Evolutionary conservation across 1,140 invertebrate genomes (phyloP).

Genomic region (Chionoecetes opilio): DNA sequence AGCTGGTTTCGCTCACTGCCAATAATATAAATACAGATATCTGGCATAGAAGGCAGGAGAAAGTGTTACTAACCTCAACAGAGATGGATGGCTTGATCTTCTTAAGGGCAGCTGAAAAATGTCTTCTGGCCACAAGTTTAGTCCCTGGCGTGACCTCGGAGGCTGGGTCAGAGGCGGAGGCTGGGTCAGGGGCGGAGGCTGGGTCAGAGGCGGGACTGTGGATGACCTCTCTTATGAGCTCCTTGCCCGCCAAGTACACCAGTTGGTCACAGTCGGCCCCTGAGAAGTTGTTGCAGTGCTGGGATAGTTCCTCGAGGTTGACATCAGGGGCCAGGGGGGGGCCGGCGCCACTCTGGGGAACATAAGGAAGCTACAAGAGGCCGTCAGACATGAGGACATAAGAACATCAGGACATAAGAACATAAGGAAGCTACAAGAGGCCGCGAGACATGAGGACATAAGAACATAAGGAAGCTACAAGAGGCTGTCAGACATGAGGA

Average conservation of each 20-base stretch:
- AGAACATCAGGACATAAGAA: too few relatives aligned
- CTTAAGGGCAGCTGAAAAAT: conserved; percentile 88
- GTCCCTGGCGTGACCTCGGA: background rate
- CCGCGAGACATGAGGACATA: too few relatives aligned
- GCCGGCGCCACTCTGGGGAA: conserved; percentile 67
- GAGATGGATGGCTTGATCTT: conserved; percentile 88
- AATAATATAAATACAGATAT: too few relatives aligned
- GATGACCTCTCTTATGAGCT: conserved; percentile 90
- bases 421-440: too few relatives aligned
- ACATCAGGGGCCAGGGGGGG: conserved; percentile 87
- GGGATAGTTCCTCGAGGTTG: conserved; percentile 89
- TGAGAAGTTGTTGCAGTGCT: conserved; percentile 91
- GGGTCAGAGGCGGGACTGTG: conserved; percentile 85
- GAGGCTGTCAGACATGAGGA: too few relatives aligned
- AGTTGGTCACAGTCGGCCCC: conserved; percentile 92
- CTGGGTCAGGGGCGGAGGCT: background rate
- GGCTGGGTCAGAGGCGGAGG: too few relatives aligned
- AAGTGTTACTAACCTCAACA: conserved; percentile 81
- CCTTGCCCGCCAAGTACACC: conserved; percentile 92
- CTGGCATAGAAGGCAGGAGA: too few relatives aligned
- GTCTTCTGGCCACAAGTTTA: conserved; percentile 82
- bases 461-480: too few relatives aligned
- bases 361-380: too few relatives aligned
- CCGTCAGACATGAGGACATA: too few relatives aligned
- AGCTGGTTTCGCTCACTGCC: too few relatives aligned